A percentile compares a stretch with the other conserved stretches of the same genome.
Evolutionary conservation across 2,797 vertebrate genomes (phyloP).

Genomic region (Vireo griseus): DNA sequence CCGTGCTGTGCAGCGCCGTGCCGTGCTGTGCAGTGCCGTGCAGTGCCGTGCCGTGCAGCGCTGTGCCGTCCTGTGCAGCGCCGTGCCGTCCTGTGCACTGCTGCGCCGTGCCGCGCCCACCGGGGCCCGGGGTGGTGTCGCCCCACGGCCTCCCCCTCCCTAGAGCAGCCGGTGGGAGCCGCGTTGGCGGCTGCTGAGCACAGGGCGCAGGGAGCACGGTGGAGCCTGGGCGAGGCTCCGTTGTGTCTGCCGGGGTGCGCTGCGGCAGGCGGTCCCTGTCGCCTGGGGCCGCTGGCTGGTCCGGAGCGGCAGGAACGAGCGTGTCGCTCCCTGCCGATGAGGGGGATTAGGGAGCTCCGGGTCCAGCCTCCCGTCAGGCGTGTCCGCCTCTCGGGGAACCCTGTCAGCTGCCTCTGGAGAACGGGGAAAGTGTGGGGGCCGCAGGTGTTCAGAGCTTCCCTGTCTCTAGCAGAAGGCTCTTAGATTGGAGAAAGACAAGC

Average conservation of each 20-base stretch:
- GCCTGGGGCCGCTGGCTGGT: background rate
- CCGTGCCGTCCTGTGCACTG: too few species aligned
- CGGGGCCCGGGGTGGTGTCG: background rate
- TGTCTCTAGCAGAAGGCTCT: background rate
- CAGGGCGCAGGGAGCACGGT: background rate
- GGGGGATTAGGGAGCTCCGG: background rate
- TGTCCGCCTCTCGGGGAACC: background rate
- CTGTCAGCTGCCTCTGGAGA: background rate
- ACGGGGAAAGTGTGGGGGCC: background rate
- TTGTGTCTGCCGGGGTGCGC: background rate
- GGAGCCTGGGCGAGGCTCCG: background rate
- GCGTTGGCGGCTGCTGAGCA: background rate
- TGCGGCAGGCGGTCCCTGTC: background rate
- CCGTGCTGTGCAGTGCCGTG: too few species aligned
- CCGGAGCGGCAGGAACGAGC: background rate
- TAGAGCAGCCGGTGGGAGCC: background rate
- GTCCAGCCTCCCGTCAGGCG: background rate
- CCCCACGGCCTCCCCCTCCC: background rate
- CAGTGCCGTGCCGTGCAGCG: too few species aligned
- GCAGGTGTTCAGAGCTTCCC: background rate
- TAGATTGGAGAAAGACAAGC: background rate
- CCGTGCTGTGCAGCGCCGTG: too few species aligned
- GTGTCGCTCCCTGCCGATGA: background rate
- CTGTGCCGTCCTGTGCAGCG: too few species aligned
- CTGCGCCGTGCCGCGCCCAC: too few species aligned